Evolutionary conservation across 2,113 vertebrate species (phyloP).

Genomic region (Indicator indicator): DNA sequence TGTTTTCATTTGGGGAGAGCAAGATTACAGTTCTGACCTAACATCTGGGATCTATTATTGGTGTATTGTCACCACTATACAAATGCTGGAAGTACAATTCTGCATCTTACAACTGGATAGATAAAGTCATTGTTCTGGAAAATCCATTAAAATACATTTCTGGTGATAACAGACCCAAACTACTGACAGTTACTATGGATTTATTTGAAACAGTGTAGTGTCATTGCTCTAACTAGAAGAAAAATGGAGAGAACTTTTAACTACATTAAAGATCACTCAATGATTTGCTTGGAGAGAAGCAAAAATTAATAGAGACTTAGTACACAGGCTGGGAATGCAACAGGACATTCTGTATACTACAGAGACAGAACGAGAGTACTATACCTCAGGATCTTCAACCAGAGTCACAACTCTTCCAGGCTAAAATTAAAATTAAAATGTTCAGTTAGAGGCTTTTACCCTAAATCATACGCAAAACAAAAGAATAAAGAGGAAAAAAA

Average conservation of each 20-base stretch:
- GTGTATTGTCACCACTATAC: background rate
- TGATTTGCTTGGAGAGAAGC: background rate
- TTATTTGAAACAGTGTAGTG: background rate
- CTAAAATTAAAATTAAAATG: conserved; percentile 70
- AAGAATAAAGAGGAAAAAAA: background rate
- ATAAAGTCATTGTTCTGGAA: background rate
- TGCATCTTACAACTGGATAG: background rate
- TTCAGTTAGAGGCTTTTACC: background rate
- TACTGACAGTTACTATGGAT: background rate
- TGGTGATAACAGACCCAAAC: background rate
- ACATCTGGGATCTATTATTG: background rate
- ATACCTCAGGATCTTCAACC: conserved; percentile 92
- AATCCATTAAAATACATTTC: background rate
- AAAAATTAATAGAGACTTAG: background rate
- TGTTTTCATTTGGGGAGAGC: background rate
- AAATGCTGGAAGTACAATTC: background rate
- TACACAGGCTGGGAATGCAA: background rate
- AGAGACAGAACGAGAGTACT: conserved; percentile 56
- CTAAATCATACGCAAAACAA: background rate
- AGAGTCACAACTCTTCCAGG: conserved; percentile 98
- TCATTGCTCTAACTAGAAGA: background rate
- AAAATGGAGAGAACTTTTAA: background rate
- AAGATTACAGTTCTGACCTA: background rate
- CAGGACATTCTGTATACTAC: background rate
- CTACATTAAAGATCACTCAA: background rate